phyloP scores from a whole-genome alignment of 2,797 vertebrate species.

The Cottoperca gobio region DNA sequence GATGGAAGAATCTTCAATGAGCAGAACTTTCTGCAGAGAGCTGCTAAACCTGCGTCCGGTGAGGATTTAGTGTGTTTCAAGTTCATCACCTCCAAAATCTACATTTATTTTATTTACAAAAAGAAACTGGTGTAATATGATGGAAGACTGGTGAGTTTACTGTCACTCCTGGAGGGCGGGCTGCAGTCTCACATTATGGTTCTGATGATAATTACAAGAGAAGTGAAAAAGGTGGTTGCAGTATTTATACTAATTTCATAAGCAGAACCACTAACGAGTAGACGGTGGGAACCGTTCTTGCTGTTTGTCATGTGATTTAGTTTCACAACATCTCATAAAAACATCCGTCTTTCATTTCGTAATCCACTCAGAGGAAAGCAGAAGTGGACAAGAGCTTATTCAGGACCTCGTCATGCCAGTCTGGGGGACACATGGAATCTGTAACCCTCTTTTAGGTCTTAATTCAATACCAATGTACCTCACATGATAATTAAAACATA shows the following conservation, averaged over 20 bases:
- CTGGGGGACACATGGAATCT: not conserved
- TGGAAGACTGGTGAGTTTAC: not conserved
- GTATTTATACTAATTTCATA: not conserved
- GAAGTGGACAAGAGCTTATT: not conserved
- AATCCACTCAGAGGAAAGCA: not conserved
- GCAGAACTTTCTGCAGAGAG: constrained; percentile 95
- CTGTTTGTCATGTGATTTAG: not conserved
- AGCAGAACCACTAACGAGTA: not conserved
- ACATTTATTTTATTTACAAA: not conserved
- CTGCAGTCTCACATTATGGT: not conserved
- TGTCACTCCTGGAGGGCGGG: not conserved
- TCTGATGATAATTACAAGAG: not conserved
- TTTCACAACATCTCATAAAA: not conserved
- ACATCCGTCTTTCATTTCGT: constrained; percentile 3
- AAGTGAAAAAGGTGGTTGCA: not conserved
- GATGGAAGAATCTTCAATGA: constrained; percentile 93
- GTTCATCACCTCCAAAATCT: not conserved
- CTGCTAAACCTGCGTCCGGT: constrained; percentile 88
- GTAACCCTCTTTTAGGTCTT: not conserved
- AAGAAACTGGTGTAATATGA: not conserved
- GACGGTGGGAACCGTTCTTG: not conserved
- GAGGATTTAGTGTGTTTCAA: constrained; percentile 25
- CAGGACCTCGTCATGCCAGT: not conserved
- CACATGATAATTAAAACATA: not conserved
- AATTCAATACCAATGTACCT: too few relatives aligned